Evolutionary conservation across 2,888 invertebrate species (phyloP), one percentile per base, ranked within the genome.

Genomic region (Ametastegia equiseti): DNA sequence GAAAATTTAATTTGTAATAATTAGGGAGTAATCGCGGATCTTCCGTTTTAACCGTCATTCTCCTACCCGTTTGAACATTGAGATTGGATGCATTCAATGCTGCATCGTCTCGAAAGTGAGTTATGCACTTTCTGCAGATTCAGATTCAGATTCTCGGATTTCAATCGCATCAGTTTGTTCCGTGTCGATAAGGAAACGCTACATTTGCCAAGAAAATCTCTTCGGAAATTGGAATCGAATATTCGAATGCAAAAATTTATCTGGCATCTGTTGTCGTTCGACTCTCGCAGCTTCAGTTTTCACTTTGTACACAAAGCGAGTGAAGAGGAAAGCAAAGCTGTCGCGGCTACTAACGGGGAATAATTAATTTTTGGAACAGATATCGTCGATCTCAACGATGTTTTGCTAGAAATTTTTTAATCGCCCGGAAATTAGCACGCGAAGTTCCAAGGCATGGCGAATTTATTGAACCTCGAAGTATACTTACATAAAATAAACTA

Each of bases 301-400:
- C 39, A 67, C 65, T 36, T 19, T 67, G 19, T 67, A 36, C 65
- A 67, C 36, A 36, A 67, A 36, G 19, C 39, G 39, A 60, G 60
- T 60, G 23, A 11, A 60, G 30, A 30, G 60, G 60, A 30, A 27
- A 30, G 60, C 30, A 60, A 27, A 27, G 60, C 60, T 54, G 30
- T 60, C 60, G 60, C 30, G 30, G 30, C 23, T 60, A 30, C 60
- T 30, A 60, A 30, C 15, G 30, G 5, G 15, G 15, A 30, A 27
- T 30, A 60, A 60, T 60, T 60, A 60, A 60, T 60, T 30, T 60
- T 60, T 30, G 13, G 13, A 11, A 6, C 15, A 15, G 30, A 15
- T 30, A 27, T 30, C 15, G 30, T 9, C 60, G 13, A 13, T 15
- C 60, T 27, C 30, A n/a, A n/a, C n/a, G n/a, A n/a, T 30, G 0